Conservation (phyloP, 2,797 vertebrate genomes). For the Gouania willdenowi region DNA sequence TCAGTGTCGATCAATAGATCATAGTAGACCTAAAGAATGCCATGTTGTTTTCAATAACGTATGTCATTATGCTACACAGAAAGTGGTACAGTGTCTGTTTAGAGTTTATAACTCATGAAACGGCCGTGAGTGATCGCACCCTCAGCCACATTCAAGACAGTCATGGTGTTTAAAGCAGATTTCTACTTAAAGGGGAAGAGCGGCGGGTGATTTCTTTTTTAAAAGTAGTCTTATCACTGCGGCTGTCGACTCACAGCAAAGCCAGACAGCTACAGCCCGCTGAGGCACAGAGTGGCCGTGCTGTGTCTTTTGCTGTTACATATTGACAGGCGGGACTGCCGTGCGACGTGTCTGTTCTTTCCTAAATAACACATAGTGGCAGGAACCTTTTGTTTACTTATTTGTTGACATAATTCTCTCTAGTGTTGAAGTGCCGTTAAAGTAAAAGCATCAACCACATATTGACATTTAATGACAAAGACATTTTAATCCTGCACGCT, state of each 20-base stretch:
- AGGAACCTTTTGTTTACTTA: slow-evolving; percentile 45
- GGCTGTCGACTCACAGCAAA: slow-evolving; percentile 46
- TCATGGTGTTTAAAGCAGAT: slow-evolving; percentile 65
- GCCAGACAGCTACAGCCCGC: slow-evolving; percentile 51
- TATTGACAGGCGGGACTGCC: slow-evolving; percentile 64
- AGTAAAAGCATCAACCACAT: too few relatives aligned
- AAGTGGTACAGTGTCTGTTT: slow-evolving; percentile 41
- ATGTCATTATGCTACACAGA: slow-evolving; percentile 48
- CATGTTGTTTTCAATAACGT: slow-evolving; percentile 49
- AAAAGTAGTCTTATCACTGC: slow-evolving; percentile 51
- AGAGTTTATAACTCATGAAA: slow-evolving; percentile 62
- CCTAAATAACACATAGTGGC: slow-evolving; percentile 56
- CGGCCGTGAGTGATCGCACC: slow-evolving; percentile 53
- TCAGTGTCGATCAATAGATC: too few relatives aligned
- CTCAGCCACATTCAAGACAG: slow-evolving; percentile 62
- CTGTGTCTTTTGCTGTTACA: slow-evolving; percentile 51
- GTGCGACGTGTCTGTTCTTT: slow-evolving; percentile 59
- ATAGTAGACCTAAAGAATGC: too few relatives aligned
- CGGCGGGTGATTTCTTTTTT: slow-evolving; percentile 54
- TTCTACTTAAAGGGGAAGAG: slow-evolving; percentile 60
- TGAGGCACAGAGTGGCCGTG: slow-evolving; percentile 38
- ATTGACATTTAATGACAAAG: too few relatives aligned
- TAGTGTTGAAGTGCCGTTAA: slow-evolving; percentile 34
- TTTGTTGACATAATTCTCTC: slow-evolving; percentile 51
- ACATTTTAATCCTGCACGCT: too few relatives aligned